These are phyloP conservation scores for Lithophane ornitopus DNA, from an alignment of 2,888 invertebrate species.

Conservation along the genomic window DNA sequence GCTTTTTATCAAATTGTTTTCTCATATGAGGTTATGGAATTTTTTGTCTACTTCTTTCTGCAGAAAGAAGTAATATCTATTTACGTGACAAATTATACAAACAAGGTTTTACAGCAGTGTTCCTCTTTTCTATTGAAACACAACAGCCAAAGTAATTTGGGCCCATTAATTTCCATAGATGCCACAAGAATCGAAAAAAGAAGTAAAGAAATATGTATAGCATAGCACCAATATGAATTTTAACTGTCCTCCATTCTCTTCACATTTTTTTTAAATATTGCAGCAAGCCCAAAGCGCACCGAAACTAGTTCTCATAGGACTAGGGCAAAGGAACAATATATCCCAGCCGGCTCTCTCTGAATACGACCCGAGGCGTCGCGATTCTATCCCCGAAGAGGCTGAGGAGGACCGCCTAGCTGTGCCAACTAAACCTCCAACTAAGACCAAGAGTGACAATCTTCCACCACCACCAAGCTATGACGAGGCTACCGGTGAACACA, in stretches of 20 bases:
- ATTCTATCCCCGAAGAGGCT: constrained; percentile 92
- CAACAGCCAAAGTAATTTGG: neutral
- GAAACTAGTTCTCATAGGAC: constrained; percentile 87
- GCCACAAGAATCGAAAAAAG: neutral
- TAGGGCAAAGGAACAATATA: constrained; percentile 91
- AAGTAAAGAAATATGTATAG: neutral
- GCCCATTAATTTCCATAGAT: too few relatives aligned
- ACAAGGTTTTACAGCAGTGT: neutral
- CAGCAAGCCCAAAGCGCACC: constrained; percentile 92
- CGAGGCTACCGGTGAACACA: constrained; percentile 83
- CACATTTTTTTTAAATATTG: constrained; percentile 41
- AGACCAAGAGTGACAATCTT: constrained; percentile 83
- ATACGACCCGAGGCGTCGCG: constrained; percentile 90
- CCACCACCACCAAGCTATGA: constrained; percentile 86
- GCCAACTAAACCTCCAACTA: constrained; percentile 77
- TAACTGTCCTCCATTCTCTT: neutral
- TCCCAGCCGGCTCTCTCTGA: constrained; percentile 91
- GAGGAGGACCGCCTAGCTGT: constrained; percentile 85
- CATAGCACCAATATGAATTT: neutral
- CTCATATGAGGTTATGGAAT: neutral
- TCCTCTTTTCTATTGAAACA: neutral
- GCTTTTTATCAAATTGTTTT: constrained; percentile 32
- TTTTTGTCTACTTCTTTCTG: neutral
- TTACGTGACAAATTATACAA: neutral
- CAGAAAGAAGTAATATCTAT: neutral